These are phyloP conservation scores for Theonella swinhoei DNA, from an alignment of 37 sponge, comb jelly and placozoan species.

Conservation along the genomic window DNA sequence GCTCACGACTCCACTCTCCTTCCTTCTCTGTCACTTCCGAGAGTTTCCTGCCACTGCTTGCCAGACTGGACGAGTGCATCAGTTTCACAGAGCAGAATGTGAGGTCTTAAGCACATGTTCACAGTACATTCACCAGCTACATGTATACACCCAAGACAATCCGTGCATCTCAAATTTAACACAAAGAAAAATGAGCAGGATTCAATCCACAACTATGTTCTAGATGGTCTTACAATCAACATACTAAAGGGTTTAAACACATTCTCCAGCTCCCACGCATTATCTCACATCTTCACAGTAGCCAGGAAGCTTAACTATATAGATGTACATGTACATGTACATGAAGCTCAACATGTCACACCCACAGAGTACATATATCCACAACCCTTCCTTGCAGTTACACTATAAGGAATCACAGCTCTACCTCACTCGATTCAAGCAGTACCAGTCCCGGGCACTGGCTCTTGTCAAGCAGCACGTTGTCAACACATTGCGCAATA, in stretches of 20 bases:
- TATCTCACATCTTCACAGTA: too few species aligned
- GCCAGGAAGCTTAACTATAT: too few species aligned
- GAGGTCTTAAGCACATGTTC: too few species aligned
- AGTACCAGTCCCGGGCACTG: constrained; percentile 82
- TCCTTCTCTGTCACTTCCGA: constrained; percentile 74
- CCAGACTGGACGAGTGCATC: constrained; percentile 95
- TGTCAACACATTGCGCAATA: constrained; percentile 54
- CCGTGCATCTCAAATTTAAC: neutral
- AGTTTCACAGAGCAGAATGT: constrained; percentile 87
- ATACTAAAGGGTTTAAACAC: too few species aligned
- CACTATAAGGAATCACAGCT: constrained; percentile 94
- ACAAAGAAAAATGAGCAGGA: too few species aligned
- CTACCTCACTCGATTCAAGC: constrained; percentile 89
- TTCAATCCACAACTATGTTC: too few species aligned
- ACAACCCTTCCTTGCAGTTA: constrained; percentile 40
- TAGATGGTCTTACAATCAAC: too few species aligned
- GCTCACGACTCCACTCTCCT: constrained; percentile 77
- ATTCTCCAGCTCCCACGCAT: too few species aligned
- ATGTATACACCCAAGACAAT: neutral
- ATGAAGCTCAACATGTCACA: neutral
- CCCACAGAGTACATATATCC: neutral
- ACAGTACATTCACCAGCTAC: too few species aligned
- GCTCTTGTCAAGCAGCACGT: constrained; percentile 79
- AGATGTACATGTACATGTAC: constrained; percentile 7
- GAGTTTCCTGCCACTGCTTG: constrained; percentile 76